These are phyloP conservation scores for Orientallactaga bullata DNA, from an alignment of 2,113 vertebrate genomes.

Conservation along the genomic window DNA sequence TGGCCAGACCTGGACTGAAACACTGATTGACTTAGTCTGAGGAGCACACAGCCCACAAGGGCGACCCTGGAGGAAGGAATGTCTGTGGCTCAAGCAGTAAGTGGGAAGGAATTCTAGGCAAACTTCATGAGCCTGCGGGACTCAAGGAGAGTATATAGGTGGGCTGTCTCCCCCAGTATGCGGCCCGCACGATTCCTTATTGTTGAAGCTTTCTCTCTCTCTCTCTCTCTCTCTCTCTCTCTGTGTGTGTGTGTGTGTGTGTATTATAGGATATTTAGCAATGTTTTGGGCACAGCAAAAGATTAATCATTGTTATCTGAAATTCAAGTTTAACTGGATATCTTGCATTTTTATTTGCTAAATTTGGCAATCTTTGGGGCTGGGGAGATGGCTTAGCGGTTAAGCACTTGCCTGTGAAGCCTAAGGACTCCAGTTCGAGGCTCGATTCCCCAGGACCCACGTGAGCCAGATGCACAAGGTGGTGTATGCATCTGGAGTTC, in stretches of 20 bases:
- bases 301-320: constrained; percentile 20
- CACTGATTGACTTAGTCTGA: neutral
- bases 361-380: neutral
- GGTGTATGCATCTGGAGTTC: too few relatives aligned
- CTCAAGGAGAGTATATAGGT: too few relatives aligned
- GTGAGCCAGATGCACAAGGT: too few relatives aligned
- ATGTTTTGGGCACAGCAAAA: neutral
- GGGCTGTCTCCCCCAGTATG: neutral
- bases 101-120: neutral
- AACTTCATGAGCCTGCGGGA: neutral
- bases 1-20: neutral
- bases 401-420: too few relatives aligned
- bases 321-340: neutral
- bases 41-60: neutral
- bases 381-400: too few relatives aligned
- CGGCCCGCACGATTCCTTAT: neutral
- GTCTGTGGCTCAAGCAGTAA: neutral
- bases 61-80: neutral
- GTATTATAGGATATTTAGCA: neutral
- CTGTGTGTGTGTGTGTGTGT: too few relatives aligned
- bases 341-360: neutral
- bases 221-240: too few relatives aligned
- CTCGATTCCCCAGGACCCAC: too few relatives aligned
- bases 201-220: neutral
- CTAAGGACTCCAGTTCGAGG: too few relatives aligned